Conservation (phyloP, 2,113 vertebrate species). For the Chaenocephalus aceratus region DNA sequence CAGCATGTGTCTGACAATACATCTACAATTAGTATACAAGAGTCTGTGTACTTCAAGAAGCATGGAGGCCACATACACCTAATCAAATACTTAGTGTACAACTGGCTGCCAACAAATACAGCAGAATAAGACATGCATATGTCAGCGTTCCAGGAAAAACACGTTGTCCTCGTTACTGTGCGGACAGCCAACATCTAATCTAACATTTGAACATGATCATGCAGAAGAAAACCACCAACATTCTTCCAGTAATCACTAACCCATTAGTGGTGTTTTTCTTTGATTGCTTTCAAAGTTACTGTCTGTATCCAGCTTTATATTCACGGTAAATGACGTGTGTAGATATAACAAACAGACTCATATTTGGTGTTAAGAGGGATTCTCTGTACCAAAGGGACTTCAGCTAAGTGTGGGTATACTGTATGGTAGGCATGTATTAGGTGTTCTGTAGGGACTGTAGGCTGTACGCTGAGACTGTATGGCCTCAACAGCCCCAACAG, state of each 20-base stretch:
- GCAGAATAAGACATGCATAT: background rate
- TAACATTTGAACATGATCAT: background rate
- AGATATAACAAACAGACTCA: background rate
- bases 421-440: conserved; percentile 27
- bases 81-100: background rate
- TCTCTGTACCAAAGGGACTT: background rate
- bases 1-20: too few species aligned
- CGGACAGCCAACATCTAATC: background rate
- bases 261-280: background rate
- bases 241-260: background rate
- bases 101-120: background rate
- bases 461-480: conserved; percentile 26
- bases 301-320: background rate
- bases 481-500: conserved; percentile 18
- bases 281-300: background rate
- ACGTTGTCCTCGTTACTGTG: background rate
- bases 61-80: background rate
- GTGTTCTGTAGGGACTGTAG: conserved; percentile 15
- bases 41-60: background rate
- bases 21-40: background rate
- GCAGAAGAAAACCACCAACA: background rate
- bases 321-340: background rate
- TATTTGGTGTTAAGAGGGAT: background rate
- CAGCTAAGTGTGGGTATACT: background rate
- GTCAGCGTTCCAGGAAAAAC: background rate